Conservation (phyloP, 2,113 vertebrate species). For the Hirundichthys speculiger region DNA sequence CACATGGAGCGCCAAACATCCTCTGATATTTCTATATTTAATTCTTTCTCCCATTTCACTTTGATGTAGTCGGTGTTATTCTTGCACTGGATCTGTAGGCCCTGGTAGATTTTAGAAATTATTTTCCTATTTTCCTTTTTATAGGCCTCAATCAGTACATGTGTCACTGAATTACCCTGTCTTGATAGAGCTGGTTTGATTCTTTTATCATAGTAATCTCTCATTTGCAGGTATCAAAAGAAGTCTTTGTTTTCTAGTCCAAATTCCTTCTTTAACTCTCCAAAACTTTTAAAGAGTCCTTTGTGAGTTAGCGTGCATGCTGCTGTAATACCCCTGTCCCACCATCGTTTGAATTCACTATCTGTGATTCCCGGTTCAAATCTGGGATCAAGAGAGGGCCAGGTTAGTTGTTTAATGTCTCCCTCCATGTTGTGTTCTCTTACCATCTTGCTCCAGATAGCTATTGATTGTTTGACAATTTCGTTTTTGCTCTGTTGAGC, state of each 20-base stretch:
- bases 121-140: neutral
- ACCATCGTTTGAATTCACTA: neutral
- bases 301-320: neutral
- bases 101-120: too few species aligned
- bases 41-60: neutral
- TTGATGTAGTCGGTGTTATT: neutral
- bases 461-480: neutral
- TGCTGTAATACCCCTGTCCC: neutral
- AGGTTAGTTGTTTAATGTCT: neutral
- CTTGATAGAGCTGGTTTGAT: neutral
- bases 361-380: neutral
- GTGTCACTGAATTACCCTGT: neutral
- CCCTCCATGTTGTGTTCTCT: neutral
- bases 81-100: neutral
- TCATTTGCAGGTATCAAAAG: neutral
- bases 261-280: neutral
- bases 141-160: neutral
- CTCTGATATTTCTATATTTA: neutral
- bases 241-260: neutral
- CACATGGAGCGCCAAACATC: too few species aligned
- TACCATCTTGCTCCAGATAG: neutral
- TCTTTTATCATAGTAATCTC: too few species aligned
- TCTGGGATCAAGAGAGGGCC: neutral
- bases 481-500: neutral
- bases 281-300: neutral